phyloP scores from a whole-genome alignment of 2,797 vertebrate genomes.

The Sternarchorhynchus goeldii region DNA sequence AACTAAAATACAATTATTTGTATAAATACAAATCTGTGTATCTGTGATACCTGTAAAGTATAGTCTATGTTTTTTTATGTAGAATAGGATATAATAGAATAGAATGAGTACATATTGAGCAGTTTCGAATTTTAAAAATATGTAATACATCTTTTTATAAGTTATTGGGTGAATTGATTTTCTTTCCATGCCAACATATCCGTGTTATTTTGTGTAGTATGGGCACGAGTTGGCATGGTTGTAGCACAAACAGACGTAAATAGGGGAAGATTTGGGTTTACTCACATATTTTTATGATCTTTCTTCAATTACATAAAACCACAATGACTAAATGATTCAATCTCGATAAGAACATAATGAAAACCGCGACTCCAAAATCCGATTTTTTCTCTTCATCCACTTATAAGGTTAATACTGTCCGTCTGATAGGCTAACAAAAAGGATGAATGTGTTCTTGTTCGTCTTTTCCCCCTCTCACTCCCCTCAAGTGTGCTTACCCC shows the following conservation, averaged over 20 bases:
- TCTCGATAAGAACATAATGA: slow-evolving; percentile 20
- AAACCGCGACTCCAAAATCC: not conserved
- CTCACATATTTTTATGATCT: slow-evolving; percentile 49
- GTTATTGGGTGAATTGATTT: not conserved
- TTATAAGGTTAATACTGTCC: not conserved
- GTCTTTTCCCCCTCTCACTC: not conserved
- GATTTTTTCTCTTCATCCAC: not conserved
- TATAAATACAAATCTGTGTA: no score
- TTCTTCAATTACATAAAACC: slow-evolving; percentile 24
- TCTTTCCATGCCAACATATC: not conserved
- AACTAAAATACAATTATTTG: no score
- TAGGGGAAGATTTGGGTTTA: slow-evolving; percentile 44
- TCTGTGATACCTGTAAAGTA: no score
- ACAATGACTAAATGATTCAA: slow-evolving; percentile 43
- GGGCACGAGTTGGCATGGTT: slow-evolving; percentile 52
- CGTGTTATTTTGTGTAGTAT: slow-evolving; percentile 25
- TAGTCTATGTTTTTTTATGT: not conserved
- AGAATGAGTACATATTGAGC: not conserved
- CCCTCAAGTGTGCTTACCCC: not conserved
- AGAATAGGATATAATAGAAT: not conserved
- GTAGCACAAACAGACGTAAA: slow-evolving; percentile 53
- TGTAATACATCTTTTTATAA: not conserved
- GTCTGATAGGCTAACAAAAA: not conserved
- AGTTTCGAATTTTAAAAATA: not conserved
- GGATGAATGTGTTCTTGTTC: not conserved